Evolutionary conservation across 1,140 invertebrate genomes (phyloP).

Genomic region (Euborellia annulipes): DNA sequence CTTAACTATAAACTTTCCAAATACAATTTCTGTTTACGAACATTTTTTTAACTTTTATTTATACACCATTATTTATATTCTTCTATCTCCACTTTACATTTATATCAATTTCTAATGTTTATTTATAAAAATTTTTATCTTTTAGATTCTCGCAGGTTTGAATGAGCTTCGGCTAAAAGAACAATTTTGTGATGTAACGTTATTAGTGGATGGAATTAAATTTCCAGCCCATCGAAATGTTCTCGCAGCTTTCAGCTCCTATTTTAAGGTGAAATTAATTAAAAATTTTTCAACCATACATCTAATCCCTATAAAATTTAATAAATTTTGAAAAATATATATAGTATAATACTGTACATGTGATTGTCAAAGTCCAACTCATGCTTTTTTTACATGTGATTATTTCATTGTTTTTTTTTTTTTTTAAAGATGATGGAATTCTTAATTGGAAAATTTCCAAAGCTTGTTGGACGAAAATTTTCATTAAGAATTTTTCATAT

Average conservation of each 20-base stretch:
- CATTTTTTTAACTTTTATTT: background rate
- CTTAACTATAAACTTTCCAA: background rate
- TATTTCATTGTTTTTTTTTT: no score
- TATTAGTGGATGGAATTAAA: conserved; percentile 28
- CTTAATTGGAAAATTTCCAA: no score
- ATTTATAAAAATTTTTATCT: conserved; percentile 8
- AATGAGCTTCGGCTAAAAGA: conserved; percentile 31
- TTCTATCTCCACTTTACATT: background rate
- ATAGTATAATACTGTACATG: no score
- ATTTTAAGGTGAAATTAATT: conserved; percentile 25
- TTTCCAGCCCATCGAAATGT: conserved; percentile 35
- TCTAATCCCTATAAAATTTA: no score
- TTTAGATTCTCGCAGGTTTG: conserved; percentile 32
- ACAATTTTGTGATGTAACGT: conserved; percentile 32
- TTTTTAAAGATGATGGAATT: no score
- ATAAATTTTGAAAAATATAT: no score
- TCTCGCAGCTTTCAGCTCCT: conserved; percentile 32
- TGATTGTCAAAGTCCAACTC: no score
- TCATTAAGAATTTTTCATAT: no score
- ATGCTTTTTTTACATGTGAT: no score
- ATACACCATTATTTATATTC: background rate
- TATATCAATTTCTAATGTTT: background rate
- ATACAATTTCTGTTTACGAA: background rate
- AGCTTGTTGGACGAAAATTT: no score
- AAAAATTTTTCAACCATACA: background rate